Evolutionary conservation across 2,888 invertebrate species (phyloP).

Genomic region (Galerucella pusilla): DNA sequence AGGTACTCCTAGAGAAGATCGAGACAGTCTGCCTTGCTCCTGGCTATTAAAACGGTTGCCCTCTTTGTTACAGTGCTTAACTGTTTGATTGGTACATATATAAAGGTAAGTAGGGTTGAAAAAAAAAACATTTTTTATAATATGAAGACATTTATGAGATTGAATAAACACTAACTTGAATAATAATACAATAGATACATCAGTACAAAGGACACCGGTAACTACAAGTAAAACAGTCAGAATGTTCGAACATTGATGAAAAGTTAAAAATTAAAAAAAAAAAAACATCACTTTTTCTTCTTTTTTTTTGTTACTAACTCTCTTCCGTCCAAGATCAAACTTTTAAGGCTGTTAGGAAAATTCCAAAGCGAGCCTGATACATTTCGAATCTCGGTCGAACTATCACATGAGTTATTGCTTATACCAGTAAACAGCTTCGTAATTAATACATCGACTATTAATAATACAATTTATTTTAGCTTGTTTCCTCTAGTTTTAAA

Average conservation of each 20-base stretch:
- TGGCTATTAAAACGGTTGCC: no score
- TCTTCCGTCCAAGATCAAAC: no score
- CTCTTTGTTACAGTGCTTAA: no score
- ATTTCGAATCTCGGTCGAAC: slow-evolving; percentile 49
- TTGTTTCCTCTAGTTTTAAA: no score
- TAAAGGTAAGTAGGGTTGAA: not conserved
- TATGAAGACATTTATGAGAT: slow-evolving; percentile 56
- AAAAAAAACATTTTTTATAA: slow-evolving; percentile 40
- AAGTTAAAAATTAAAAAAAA: slow-evolving; percentile 43
- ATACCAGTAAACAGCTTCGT: slow-evolving; percentile 43
- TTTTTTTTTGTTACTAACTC: no score
- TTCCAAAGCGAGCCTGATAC: slow-evolving; percentile 25
- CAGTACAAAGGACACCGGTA: slow-evolving; percentile 56
- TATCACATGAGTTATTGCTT: slow-evolving; percentile 57
- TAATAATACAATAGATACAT: slow-evolving; percentile 54
- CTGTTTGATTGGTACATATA: no score
- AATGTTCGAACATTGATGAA: slow-evolving; percentile 49
- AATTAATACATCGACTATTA: not conserved
- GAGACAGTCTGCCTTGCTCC: no score
- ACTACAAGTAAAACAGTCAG: slow-evolving; percentile 56
- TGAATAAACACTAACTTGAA: slow-evolving; percentile 50
- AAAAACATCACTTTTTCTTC: slow-evolving; percentile 22
- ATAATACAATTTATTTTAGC: not conserved
- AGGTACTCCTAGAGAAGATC: no score
- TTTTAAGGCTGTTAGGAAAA: slow-evolving; percentile 16